Evolutionary conservation across 2,888 invertebrate species (phyloP).

Genomic region (Bombylius discolor): DNA sequence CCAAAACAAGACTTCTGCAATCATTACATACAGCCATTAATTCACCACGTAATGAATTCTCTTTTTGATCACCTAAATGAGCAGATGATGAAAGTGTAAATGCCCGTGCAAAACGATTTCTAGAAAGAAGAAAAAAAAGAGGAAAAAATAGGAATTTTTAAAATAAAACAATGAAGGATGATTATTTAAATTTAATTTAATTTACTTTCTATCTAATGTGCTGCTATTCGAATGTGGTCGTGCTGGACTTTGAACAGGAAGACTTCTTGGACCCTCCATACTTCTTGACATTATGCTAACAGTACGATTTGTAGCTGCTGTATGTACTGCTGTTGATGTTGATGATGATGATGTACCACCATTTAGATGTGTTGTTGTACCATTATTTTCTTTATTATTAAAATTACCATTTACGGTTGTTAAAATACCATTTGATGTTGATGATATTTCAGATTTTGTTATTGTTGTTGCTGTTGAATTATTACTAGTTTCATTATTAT

Average conservation of each 20-base stretch:
- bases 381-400: constrained; percentile 20
- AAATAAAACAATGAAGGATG: neutral
- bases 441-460: constrained; percentile 16
- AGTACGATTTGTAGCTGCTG: constrained; percentile 21
- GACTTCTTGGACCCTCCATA: constrained; percentile 45
- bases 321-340: constrained; percentile 5
- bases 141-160: neutral
- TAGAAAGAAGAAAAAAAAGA: constrained; percentile 25
- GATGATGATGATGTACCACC: constrained; percentile 8
- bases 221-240: constrained; percentile 36
- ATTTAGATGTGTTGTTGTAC: constrained; percentile 17
- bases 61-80: constrained; percentile 36
- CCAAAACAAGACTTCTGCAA: constrained; percentile 86
- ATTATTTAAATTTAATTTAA: constrained; percentile 2
- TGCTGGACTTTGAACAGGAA: constrained; percentile 38
- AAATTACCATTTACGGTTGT: constrained; percentile 2
- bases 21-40: constrained; percentile 88
- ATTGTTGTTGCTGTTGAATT: neutral
- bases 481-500: constrained; percentile 7
- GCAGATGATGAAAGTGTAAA: constrained; percentile 42
- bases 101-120: constrained; percentile 49
- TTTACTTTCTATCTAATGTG: constrained; percentile 43
- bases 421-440: constrained; percentile 18
- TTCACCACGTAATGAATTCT: constrained; percentile 57
- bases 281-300: constrained; percentile 43